Base-by-base conservation (phyloP, 2,888 invertebrate genomes). In the Peribatodes rhomboidaria region DNA sequence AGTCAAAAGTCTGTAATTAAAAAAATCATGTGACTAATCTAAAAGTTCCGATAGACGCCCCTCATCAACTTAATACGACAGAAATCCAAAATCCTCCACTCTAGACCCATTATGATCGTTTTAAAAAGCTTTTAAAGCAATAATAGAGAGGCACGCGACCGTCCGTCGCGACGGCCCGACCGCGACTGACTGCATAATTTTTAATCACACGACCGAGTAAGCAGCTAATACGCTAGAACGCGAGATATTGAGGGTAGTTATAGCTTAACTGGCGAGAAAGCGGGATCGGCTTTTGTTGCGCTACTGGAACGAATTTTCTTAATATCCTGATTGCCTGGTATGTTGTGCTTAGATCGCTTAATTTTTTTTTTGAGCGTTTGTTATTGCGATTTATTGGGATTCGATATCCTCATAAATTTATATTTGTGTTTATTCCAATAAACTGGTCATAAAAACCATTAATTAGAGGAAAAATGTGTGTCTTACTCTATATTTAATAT, bases 161-260 rank as follows among this genome's bases (percentile, higher is more conserved):
- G 76, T 69, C 69, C 78, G 74, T 78, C 75, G 66, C 80, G 82
- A 72, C 76, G 77, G 74, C 69, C 74, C 78, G 71, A 70, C 76
- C 76, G 74, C 79, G 79, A 83, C 81, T 83, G 83, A 79, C 79
- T 83, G 90, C 88, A 91, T 92, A 92, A 92, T 93, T 92, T 92
- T 92, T 93, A 93, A 93, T 93, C 90, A 91, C 87, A 88, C 92
- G 92, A 91, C 82, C 79, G 92, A 89, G 87, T 90, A 86, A 87
- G 90, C 92, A 90, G 84, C 90, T 92, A 92, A 93, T 92, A 87
- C 86, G 82, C 83, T 89, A 89, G 90, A 92, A 92, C 91, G 88
- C 80, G 82, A 74, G 79, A 81, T 83, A 82, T 81, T 73, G 78
- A 78, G 84, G 83, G 84, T 82, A 82, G 83, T 83, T 84, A 82